Evolutionary conservation across 2,888 invertebrate species (phyloP), one percentile per base, ranked within the genome.

Genomic region (Orthosia incerta): DNA sequence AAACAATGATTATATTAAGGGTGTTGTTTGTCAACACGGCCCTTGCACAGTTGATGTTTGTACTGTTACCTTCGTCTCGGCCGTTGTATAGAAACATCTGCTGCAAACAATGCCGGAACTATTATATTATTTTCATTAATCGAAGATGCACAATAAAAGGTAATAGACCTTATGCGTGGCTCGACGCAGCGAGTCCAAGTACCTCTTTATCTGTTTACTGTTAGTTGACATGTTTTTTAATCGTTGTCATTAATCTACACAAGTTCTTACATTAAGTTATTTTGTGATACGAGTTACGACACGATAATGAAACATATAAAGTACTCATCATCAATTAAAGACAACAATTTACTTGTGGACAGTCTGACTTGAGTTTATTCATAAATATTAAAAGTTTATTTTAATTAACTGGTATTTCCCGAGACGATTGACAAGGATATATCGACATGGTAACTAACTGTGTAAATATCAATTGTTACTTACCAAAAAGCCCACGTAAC

Each of bases 11-110:
- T 91, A 89, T 91, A 89, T 88, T 89, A 92, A 93, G 92, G 93
- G 91, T 88, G 84, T 77, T 95, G 92, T 95, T 95, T 95, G 91
- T 92, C 92, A 95, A 95, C 91, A 94, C 68, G 87, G 91, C 93
- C 94, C 94, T 94, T 90, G 78, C 73, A 83, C 82, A 86, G 83
- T 83, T 86, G 77, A 83, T 90, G 89, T 89, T 89, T 89, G 83
- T 71, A 71, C 80, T 80, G 79, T 74, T 83, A 80, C 84, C 78
- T 83, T 64, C 74, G 75, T 80, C 74, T 83, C 79, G 74, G 67
- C 82, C 79, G 80, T 69, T 86, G 79, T 83, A 76, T 81, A 60
- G 59, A 60, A 20, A 80, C 76, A 86, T 80, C 67, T 80, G 61
- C 12, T 15, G 26, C 65, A 77, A 83, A 86, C 83, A 84, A 84